These are phyloP conservation scores for Hyposoter didymator DNA, from an alignment of 2,888 invertebrate genomes.

Conservation along the genomic window DNA sequence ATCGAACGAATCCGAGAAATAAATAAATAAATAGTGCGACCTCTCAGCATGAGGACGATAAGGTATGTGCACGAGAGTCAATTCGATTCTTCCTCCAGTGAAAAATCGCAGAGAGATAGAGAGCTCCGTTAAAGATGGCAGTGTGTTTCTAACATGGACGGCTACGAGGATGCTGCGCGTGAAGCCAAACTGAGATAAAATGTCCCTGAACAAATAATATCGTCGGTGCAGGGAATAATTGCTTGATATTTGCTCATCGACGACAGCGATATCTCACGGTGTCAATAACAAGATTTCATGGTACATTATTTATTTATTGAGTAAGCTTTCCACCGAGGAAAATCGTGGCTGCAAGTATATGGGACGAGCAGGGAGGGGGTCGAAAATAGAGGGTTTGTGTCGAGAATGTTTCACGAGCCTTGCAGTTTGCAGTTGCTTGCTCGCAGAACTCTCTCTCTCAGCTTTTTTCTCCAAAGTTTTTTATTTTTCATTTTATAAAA, in stretches of 20 bases:
- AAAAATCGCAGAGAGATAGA: constrained; percentile 23
- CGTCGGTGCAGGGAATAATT: background rate
- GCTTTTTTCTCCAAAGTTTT: background rate
- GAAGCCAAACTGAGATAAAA: constrained; percentile 56
- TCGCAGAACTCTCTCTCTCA: background rate
- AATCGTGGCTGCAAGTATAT: background rate
- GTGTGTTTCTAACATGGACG: constrained; percentile 72
- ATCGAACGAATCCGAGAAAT: constrained; percentile 34
- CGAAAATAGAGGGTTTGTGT: background rate
- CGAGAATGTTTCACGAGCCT: background rate
- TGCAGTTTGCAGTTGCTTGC: background rate
- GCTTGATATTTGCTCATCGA: background rate
- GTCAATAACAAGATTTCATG: background rate
- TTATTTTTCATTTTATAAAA: background rate
- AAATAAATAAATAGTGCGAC: constrained; percentile 28
- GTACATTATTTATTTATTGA: background rate
- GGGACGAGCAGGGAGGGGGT: background rate
- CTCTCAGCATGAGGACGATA: constrained; percentile 76
- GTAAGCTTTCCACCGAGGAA: constrained; percentile 6
- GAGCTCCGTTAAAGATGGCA: constrained; percentile 77
- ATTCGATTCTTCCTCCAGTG: constrained; percentile 20
- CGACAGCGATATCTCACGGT: background rate
- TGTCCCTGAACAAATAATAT: constrained; percentile 19
- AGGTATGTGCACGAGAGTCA: constrained; percentile 75
- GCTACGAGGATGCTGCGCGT: constrained; percentile 74